phyloP scores from a whole-genome alignment of 2,888 invertebrate genomes.

The Graphium colonna region DNA sequence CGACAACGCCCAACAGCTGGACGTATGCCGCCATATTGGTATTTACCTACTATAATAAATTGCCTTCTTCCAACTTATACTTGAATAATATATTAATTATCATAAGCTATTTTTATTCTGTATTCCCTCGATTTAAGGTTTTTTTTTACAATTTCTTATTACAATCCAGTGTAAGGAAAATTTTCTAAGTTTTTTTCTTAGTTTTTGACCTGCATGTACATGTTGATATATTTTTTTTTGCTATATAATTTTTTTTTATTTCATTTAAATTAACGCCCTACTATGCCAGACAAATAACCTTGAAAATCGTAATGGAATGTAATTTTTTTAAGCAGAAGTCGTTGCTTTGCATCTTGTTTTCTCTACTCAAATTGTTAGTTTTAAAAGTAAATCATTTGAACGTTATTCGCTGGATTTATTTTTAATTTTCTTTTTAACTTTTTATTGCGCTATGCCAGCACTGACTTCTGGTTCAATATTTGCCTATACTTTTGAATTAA shows the following conservation, averaged over 20 bases:
- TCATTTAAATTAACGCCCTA: not conserved
- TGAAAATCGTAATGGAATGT: not conserved
- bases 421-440: too few relatives aligned
- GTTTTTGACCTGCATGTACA: too few relatives aligned
- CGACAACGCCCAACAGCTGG: too few relatives aligned
- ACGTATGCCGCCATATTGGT: too few relatives aligned
- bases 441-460: too few relatives aligned
- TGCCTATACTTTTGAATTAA: not conserved
- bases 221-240: too few relatives aligned
- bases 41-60: not conserved
- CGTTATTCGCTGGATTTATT: too few relatives aligned
- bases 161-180: too few relatives aligned
- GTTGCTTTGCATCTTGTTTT: not conserved
- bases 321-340: not conserved
- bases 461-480: not conserved
- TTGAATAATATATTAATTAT: constrained; percentile 1
- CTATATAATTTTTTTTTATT: constrained; percentile 5
- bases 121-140: not conserved
- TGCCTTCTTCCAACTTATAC: not conserved
- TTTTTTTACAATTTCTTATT: not conserved
- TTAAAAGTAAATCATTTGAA: too few relatives aligned
- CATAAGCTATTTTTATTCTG: not conserved
- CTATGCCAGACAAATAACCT: not conserved
- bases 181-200: too few relatives aligned
- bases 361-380: too few relatives aligned